Evolutionary conservation across 2,113 vertebrate genomes (phyloP).

Genomic region (Oncorhynchus nerka): DNA sequence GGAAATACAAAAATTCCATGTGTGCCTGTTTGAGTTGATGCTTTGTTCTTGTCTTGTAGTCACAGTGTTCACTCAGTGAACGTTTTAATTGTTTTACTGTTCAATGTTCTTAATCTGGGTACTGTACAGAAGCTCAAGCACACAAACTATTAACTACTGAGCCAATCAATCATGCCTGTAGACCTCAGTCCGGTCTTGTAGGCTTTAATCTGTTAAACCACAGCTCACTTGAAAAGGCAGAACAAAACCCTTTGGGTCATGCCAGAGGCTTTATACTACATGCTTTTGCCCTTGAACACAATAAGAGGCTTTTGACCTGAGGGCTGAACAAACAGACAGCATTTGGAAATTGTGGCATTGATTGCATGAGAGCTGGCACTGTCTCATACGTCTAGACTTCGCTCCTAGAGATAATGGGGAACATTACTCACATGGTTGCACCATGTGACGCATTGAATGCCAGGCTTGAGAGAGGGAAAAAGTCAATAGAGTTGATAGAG

Average conservation of each 20-base stretch:
- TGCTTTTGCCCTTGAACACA: too few relatives aligned
- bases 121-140: too few relatives aligned
- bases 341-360: slow-evolving; percentile 16
- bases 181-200: neutral
- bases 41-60: slow-evolving; percentile 6
- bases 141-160: too few relatives aligned
- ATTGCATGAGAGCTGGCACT: neutral
- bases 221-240: neutral
- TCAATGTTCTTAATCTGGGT: too few relatives aligned
- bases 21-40: neutral
- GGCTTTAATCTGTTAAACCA: neutral
- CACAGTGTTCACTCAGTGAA: too few relatives aligned
- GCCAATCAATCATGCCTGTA: too few relatives aligned
- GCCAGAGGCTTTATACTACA: too few relatives aligned
- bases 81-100: too few relatives aligned
- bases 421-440: neutral
- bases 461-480: neutral
- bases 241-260: too few relatives aligned
- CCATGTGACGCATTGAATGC: neutral
- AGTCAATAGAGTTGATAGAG: neutral
- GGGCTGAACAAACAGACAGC: slow-evolving; percentile 9
- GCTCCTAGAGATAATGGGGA: neutral
- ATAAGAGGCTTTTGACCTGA: too few relatives aligned
- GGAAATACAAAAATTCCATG: neutral
- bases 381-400: too few relatives aligned